Evolutionary conservation across 2,888 invertebrate species (phyloP), one percentile per base, ranked within the genome.

Genomic region (Spodoptera littoralis): DNA sequence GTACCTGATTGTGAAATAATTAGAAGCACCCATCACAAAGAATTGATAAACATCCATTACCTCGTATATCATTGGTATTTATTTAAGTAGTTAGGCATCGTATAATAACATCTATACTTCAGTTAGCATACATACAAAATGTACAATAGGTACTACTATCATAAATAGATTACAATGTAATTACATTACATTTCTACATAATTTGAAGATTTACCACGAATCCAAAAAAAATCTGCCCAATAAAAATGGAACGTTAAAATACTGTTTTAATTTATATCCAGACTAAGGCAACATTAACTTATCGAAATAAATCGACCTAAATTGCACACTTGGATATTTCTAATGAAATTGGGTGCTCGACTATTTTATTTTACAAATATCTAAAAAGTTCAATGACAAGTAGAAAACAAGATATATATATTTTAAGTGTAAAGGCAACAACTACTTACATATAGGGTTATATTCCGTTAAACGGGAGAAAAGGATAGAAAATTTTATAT

Each of bases 261-360:
- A 60, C 43, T 64, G 54, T 27, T 43, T 9, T 13, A 8, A 42
- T 45, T 49, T 11, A 51, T 58, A 46, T 24, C 12, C 44, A 60
- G 48, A 67, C n/a, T 42, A 55, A 52, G 44, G n/a, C 11, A 47
- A n/a, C 36, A 50, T 49, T 43, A n/a, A 50, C 27, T 41, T 11
- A 12, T 12, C 13, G 9, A 57, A 59, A 70, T 4, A 13, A 57
- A 18, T 18, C 18, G 18, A 18, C 18, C 18, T 18, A 18, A 54
- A 48, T 53, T 47, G 50, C 24, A 50, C 9, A 27, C 9, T 36
- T 13, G 9, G 22, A 12, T 30, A 51, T 13, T 42, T 30, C 47
- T 52, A 53, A 65, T 46, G 18, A 59, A 66, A 66, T 73, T 66
- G 70, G 73, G 73, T 73, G 73, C 73, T 70, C 70, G 70, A 73